Conservation (phyloP, 92 coral and sea anemone species). For the Palythoa heliodiscus region DNA sequence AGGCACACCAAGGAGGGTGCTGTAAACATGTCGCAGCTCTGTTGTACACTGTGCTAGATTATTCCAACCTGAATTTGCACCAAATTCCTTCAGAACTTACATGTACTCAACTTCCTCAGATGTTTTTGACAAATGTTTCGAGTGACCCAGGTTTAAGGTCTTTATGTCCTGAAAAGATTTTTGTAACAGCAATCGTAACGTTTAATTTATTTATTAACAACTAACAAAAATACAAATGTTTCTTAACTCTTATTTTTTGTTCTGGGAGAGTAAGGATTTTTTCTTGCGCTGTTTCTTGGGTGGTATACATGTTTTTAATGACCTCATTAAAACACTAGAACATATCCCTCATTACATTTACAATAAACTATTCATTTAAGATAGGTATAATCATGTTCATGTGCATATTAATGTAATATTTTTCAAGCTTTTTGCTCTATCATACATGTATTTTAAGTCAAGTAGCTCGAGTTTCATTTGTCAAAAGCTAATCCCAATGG, state of each 20-base stretch:
- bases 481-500: neutral
- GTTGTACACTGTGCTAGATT: no score
- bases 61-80: no score
- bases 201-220: neutral
- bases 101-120: no score
- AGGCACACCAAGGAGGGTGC: no score
- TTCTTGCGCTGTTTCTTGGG: neutral
- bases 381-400: no score
- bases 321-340: neutral
- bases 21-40: no score
- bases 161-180: neutral
- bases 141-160: constrained; percentile 16
- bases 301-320: neutral
- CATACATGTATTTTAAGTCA: neutral
- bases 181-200: neutral
- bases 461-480: neutral
- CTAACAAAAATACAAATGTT: neutral
- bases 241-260: neutral
- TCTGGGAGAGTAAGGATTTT: neutral
- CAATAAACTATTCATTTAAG: no score
- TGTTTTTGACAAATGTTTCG: neutral
- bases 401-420: no score
- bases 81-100: no score
- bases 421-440: no score
- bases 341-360: no score